Conservation (phyloP, 1,140 invertebrate species). For the Camponotus vicinus region DNA sequence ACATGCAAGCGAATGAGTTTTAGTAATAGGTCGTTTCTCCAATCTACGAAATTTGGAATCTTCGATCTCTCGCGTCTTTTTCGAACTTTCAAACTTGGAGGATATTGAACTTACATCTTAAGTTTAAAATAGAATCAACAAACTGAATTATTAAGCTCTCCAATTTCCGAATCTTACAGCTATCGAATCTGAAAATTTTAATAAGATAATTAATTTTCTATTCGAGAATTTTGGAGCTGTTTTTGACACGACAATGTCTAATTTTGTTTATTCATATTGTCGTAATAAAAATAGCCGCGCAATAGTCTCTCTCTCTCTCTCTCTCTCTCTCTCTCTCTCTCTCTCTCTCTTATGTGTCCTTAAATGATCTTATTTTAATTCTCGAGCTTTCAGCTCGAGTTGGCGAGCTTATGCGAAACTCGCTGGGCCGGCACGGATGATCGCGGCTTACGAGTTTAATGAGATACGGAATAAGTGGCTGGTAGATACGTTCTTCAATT, state of each 20-base stretch:
- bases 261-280: too few species aligned
- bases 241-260: too few species aligned
- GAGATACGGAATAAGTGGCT: constrained; percentile 46
- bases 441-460: constrained; percentile 52
- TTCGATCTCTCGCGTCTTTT: background rate
- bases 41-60: background rate
- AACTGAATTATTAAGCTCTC: background rate
- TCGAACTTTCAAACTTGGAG: background rate
- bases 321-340: background rate
- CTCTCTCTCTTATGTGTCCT: too few species aligned
- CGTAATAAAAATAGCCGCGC: too few species aligned
- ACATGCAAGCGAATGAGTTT: constrained; percentile 21
- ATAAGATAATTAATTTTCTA: background rate
- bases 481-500: constrained; percentile 55
- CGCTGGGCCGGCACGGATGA: constrained; percentile 16
- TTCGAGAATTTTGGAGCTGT: too few species aligned
- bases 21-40: background rate
- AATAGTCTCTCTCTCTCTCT: too few species aligned
- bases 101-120: background rate
- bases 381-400: background rate
- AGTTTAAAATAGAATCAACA: background rate
- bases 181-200: constrained; percentile 14
- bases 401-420: constrained; percentile 16
- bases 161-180: constrained; percentile 25
- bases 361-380: too few species aligned